Conservation (phyloP, 2,888 invertebrate species). For the Dryadula phaetusa region DNA sequence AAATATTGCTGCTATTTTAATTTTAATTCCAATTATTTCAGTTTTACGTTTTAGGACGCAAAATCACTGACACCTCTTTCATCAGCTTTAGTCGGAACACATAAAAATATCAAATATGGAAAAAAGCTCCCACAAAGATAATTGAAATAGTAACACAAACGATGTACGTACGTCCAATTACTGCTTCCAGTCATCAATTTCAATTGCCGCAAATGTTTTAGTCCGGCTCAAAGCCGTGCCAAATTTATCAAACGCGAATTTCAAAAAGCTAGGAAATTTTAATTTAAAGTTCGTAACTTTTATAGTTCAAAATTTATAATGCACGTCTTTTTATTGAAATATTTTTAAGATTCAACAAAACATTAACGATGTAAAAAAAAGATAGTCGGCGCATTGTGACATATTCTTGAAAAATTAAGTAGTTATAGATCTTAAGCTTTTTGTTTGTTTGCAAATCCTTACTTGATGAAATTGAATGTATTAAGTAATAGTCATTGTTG, state of each 20-base stretch:
- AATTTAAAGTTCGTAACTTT: constrained; percentile 17
- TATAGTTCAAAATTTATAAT: constrained; percentile 1
- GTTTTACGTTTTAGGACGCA: neutral
- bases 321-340: neutral
- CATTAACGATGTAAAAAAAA: too few relatives aligned
- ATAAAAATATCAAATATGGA: constrained; percentile 23
- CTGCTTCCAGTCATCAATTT: constrained; percentile 35
- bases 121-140: constrained; percentile 35
- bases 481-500: too few relatives aligned
- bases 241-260: constrained; percentile 21
- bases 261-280: constrained; percentile 15
- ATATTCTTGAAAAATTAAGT: too few relatives aligned
- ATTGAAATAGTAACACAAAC: constrained; percentile 39
- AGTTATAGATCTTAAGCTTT: too few relatives aligned
- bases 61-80: neutral
- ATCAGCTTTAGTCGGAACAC: neutral
- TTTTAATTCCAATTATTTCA: neutral
- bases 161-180: constrained; percentile 34
- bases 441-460: too few relatives aligned
- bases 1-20: neutral
- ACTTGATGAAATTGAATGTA: too few relatives aligned
- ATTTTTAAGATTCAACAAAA: neutral
- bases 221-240: constrained; percentile 19
- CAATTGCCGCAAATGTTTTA: constrained; percentile 33
- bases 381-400: too few relatives aligned